These are phyloP conservation scores for Ctenopoma multispine DNA, from an alignment of 2,797 vertebrate species.

Conservation along the genomic window DNA sequence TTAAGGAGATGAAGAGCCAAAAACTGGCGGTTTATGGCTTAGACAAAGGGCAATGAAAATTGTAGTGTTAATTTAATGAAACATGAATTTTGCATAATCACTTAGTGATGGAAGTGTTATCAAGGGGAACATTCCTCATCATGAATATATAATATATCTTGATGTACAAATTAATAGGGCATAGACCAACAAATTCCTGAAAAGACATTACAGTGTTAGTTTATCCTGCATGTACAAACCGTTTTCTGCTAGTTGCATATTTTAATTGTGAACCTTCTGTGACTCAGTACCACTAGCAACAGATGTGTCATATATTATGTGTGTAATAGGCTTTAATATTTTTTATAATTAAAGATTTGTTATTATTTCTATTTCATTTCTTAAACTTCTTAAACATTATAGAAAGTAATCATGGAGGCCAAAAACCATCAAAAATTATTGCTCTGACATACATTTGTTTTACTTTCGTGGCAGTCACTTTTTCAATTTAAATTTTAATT, in stretches of 20 bases:
- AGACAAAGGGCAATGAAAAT: conserved; percentile 49
- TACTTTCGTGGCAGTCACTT: conserved; percentile 39
- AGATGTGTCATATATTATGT: conserved; percentile 8
- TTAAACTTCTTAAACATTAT: conserved; percentile 20
- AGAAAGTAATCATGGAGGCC: conserved; percentile 7
- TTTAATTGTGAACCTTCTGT: neutral
- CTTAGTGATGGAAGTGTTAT: conserved; percentile 49
- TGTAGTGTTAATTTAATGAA: conserved; percentile 58
- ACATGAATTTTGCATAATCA: conserved; percentile 58
- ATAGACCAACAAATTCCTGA: conserved; percentile 12
- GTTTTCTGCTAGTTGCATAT: conserved; percentile 7
- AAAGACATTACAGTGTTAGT: conserved; percentile 25
- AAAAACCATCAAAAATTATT: conserved; percentile 39
- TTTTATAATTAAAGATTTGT: neutral
- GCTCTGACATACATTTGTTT: conserved; percentile 43
- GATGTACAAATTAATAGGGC: conserved; percentile 41
- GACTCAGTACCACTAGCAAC: conserved; percentile 9
- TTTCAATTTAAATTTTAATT: conserved; percentile 64
- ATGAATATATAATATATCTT: conserved; percentile 51
- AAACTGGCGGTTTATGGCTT: conserved; percentile 48
- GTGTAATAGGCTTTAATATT: too few species aligned
- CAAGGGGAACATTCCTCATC: conserved; percentile 32
- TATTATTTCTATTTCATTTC: neutral
- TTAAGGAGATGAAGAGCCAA: conserved; percentile 34
- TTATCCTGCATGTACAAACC: neutral